Evolutionary conservation across 2,113 vertebrate species (phyloP), one percentile per base, ranked within the genome.

Genomic region (Myotis lucifugus): DNA sequence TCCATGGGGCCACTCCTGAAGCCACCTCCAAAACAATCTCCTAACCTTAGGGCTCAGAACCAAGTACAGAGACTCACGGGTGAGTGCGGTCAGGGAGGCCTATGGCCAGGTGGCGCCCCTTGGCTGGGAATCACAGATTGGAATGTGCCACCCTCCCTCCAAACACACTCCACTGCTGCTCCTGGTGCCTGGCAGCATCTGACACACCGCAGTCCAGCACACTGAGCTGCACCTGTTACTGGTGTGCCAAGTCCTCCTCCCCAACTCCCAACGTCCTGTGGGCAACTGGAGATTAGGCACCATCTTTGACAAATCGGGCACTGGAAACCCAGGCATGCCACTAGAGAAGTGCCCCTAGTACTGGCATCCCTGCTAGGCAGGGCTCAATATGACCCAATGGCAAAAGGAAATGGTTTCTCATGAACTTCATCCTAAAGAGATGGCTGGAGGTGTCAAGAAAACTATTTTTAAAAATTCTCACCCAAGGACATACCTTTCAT

Each of bases 31-130:
- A 3, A 1, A 29, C 37, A 8, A 27, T 15, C 27, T 96, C 93
- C 79, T 42, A 54, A 52, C 48, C 37, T 56, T 11, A 72, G 59
- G 21, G 29, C 88, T 78, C 11, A 59, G 29, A 85, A 25, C 48
- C 32, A 32, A 19, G 25, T 19, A 27, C 4, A 32, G 46, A 54
- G 23, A 50, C 6, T 15, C 40, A 11, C 0, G 0, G 13, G 9
- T 34, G 2, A 46, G 12, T 7, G 40, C 0, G 0, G 48, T 23
- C 32, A 17, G 37, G 25, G 34, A 21, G 15, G 46, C 32, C 9
- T 25, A 18, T 0, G 1, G 70, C 23, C 13, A 6, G 27, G 2
- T 6, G 29, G 21, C 1, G 6, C 12, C 34, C 54, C 42, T 1
- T 2, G 8, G 13, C 15, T 10, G 17, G 32, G 32, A 56, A 66